Evolutionary conservation across 1,140 invertebrate species (phyloP).

Genomic region (Paracyclopina nana): DNA sequence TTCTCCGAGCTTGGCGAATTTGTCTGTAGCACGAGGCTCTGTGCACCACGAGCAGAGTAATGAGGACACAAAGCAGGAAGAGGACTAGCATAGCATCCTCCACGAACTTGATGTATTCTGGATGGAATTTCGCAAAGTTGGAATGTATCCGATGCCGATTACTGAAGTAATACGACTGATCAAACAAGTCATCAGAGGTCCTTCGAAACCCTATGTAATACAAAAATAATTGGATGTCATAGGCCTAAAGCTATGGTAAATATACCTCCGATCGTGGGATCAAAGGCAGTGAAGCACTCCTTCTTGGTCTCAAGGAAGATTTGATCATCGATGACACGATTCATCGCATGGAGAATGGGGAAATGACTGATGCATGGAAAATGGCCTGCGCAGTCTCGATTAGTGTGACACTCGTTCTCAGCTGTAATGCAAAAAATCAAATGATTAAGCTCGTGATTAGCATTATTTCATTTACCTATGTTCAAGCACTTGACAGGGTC

Average conservation of each 20-base stretch:
- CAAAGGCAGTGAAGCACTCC: not conserved
- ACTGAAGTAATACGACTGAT: not conserved
- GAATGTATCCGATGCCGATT: not conserved
- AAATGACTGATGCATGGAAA: not conserved
- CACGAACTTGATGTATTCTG: slow-evolving; percentile 6
- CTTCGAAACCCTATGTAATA: not conserved
- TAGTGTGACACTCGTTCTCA: not conserved
- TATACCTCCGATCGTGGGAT: not conserved
- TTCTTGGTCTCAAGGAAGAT: not conserved
- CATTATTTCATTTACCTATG: slow-evolving; percentile 4
- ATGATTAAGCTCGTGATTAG: not conserved
- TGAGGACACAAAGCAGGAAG: slow-evolving; percentile 4
- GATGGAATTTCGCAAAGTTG: slow-evolving; percentile 1
- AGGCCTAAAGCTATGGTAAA: too few species aligned
- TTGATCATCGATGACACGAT: not conserved
- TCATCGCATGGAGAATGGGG: not conserved
- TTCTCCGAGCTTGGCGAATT: not conserved
- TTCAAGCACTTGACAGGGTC: not conserved
- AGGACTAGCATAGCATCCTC: slow-evolving; percentile 9
- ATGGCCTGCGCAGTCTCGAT: not conserved
- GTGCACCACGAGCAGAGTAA: slow-evolving; percentile 8
- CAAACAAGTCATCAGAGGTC: not conserved
- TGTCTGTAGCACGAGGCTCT: slow-evolving; percentile 8
- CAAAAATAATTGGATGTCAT: not conserved
- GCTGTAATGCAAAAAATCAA: not conserved